These are phyloP conservation scores for Falco punctatus DNA, from an alignment of 2,113 vertebrate species.

Conservation along the genomic window DNA sequence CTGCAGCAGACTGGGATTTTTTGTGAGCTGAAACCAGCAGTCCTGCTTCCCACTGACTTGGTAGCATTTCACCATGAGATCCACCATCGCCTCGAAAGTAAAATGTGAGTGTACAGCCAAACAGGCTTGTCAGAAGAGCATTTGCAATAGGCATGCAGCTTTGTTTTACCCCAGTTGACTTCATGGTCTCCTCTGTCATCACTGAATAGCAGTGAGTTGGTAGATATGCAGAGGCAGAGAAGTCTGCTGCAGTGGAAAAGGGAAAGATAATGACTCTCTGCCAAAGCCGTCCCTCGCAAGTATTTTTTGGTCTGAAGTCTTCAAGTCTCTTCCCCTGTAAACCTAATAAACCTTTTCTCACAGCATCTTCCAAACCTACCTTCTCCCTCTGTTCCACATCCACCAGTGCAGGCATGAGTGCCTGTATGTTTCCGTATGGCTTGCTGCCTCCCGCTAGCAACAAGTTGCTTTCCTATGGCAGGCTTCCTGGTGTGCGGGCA, in stretches of 20 bases:
- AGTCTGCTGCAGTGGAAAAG: not conserved
- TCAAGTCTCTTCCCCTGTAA: not conserved
- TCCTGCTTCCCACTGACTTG: conserved; percentile 36
- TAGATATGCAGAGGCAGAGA: not conserved
- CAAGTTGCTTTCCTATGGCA: not conserved
- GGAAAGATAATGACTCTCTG: not conserved
- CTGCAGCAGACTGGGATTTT: not conserved
- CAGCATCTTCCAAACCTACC: not conserved
- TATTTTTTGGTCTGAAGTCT: not conserved
- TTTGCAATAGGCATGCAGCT: not conserved
- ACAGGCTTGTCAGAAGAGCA: not conserved
- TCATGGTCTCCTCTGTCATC: not conserved
- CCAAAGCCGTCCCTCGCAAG: not conserved
- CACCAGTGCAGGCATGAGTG: accelerated
- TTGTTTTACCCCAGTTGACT: not conserved
- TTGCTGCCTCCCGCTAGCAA: not conserved
- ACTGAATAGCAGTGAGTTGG: too few relatives aligned
- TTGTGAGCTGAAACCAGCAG: conserved; percentile 43
- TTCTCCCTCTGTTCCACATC: not conserved
- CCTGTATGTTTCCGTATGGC: not conserved
- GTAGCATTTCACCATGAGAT: not conserved
- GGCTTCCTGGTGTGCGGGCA: not conserved
- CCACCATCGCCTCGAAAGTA: not conserved
- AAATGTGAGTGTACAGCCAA: not conserved
- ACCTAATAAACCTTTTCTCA: not conserved